Evolutionary conservation across 2,888 invertebrate species (phyloP), one percentile per base, ranked within the genome.

Genomic region (Micoletzkya japonica): DNA sequence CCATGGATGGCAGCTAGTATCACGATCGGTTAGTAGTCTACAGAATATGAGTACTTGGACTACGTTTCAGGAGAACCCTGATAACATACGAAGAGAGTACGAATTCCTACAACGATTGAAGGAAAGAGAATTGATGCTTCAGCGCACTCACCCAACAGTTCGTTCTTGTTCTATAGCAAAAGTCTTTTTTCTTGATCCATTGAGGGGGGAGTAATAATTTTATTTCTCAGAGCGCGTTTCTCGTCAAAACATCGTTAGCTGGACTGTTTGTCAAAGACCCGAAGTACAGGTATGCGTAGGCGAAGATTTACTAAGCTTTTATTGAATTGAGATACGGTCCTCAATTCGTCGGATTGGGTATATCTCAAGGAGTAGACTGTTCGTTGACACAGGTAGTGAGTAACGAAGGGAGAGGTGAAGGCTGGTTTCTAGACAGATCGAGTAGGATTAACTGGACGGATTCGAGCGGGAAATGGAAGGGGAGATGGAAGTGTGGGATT

Each of bases 71-170:
- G 77, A 92, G 86, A 95, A 95, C 2, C 94, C 96, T 1, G 91
- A 93, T 78, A 96, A 98, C 89, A 96, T 98, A 72, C 89, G 95
- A 71, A 95, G 95, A 73, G 97, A 97, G 87, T 97, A 94, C 89
- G 95, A 97, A 87, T 90, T 93, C 74, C 84, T 90, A 66, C 88
- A 88, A 69, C 77, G 91, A 77, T 92, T 93, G 82, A 89, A 92
- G 73, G 95, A 95, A 78, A 94, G 95, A 84, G 89, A 93, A 72
- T 89, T 91, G 74, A 89, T 97, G 69, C 91, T 94, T 82, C 93
- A 94, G 85, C 90, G 92, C 74, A 94, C 95, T 0, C 95, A 96
- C 87, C 96, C 96, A 0, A 91, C 91, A 74, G 88, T 87, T n/a
- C n/a, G 6, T 14, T 52, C n/a, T 7, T 52, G 24, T 52, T 52